Evolutionary conservation across 2,113 vertebrate species (phyloP), one percentile per base, ranked within the genome.

Genomic region (Brachypteracias leptosomus): DNA sequence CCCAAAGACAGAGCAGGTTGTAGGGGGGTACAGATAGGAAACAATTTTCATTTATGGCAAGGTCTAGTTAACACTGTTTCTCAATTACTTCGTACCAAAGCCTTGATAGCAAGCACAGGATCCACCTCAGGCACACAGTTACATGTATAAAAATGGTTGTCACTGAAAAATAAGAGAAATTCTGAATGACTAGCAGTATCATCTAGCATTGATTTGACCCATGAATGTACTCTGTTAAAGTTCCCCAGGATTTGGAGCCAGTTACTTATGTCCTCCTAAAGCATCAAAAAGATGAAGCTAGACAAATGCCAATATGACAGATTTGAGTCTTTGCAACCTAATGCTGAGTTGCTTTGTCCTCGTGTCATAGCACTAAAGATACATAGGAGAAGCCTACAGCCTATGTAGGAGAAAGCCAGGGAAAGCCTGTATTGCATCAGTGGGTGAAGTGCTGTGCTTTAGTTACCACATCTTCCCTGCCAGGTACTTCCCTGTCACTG

Each of bases 371-470:
- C 20, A 18, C 16, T 25, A 5, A 51, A 73, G 22, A n/a, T 85
- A 66, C 4, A 35, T 1, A 47, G 19, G 9, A 19, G 67, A 84
- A 47, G 7, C 7, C 29, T 38, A 4, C 12, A 51, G 7, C 9
- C 29, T 38, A 4, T 16, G 7, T 5, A n/a, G 21, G 38, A 51
- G 35, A 52, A 42, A 72, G 10, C 12, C 1, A 54, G 31, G 15
- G 18, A 46, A 14, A 68, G 35, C 7, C 10, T 35, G 10, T 4
- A 7, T 12, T 25, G 49, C 33, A 24, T 24, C 40, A 12, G 16
- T 13, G 12, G 5, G 29, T 16, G 0, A n/a, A n/a, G 16, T 1
- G 11, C 79, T 17, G 35, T 2, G 3, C 49, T 61, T 44, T 6
- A 10, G 26, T 22, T 17, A 66, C 35, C 14, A 10, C 36, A 13